A percentile compares a stretch with the other conserved stretches of the same genome.
Evolutionary conservation across 2,113 vertebrate genomes (phyloP).

Genomic region (Aegotheles bennettii): DNA sequence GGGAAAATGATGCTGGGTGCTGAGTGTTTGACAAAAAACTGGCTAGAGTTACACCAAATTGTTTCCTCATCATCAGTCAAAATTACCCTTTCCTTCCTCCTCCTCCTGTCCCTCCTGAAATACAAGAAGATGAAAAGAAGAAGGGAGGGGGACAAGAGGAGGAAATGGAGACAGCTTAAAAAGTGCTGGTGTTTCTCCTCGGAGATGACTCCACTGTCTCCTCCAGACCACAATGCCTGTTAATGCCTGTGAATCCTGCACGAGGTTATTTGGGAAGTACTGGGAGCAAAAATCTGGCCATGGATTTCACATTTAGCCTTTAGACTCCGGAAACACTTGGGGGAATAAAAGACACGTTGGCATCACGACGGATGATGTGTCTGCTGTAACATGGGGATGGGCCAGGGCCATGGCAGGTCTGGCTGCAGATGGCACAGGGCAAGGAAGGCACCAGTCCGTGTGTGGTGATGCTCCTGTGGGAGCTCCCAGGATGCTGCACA

Average conservation of each 20-base stretch:
- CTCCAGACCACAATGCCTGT: not conserved
- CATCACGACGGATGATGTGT: not conserved
- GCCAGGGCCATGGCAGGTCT: rapidly evolving
- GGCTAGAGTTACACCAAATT: not conserved
- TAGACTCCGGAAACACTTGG: not conserved
- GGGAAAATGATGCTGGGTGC: not conserved
- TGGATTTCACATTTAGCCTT: not conserved
- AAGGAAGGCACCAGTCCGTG: rapidly evolving
- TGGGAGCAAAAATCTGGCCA: not conserved
- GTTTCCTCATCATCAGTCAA: conserved; percentile 29
- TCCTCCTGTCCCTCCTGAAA: conserved; percentile 22
- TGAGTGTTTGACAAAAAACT: conserved; percentile 36
- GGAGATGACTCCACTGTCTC: not conserved
- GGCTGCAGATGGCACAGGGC: rapidly evolving
- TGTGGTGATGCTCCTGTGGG: not conserved
- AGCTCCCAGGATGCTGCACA: not conserved
- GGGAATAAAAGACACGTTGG: not conserved
- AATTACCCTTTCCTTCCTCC: conserved; percentile 9
- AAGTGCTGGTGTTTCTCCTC: not conserved
- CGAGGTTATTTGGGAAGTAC: not conserved
- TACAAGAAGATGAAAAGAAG: not conserved
- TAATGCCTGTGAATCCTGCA: rapidly evolving
- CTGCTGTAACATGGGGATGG: not conserved
- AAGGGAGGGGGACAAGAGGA: not conserved
- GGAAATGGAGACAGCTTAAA: not conserved